Conservation (phyloP, 2,113 vertebrate genomes). For the Melanostigma gelatinosum region DNA sequence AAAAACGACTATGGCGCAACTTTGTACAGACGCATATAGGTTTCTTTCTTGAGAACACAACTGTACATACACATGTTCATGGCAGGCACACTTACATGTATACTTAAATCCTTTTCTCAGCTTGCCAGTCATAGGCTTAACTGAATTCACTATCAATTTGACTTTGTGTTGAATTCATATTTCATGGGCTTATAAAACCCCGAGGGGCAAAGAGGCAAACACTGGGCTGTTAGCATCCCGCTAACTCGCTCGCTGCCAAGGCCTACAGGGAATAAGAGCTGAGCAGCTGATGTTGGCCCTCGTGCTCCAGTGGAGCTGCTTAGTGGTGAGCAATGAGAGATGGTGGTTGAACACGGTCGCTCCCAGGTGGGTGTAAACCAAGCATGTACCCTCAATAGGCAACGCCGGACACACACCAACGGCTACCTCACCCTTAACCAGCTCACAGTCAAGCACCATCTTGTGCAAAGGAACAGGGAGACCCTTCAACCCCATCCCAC, state of each 20-base stretch:
- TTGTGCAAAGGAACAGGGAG: too few relatives aligned
- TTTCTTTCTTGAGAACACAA: neutral
- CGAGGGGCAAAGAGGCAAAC: slow-evolving; percentile 44
- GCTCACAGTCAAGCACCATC: too few relatives aligned
- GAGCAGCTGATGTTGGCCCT: slow-evolving; percentile 30
- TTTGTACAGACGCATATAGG: neutral
- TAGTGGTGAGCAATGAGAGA: slow-evolving; percentile 35
- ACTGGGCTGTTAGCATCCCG: slow-evolving; percentile 43
- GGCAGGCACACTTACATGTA: neutral
- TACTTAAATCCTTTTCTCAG: slow-evolving; percentile 2
- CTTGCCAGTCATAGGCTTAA: slow-evolving; percentile 29
- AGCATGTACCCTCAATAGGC: too few relatives aligned
- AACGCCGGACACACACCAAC: too few relatives aligned
- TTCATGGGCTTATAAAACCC: slow-evolving; percentile 59
- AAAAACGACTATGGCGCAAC: too few relatives aligned
- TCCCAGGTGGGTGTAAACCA: neutral
- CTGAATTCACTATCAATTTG: slow-evolving; percentile 34
- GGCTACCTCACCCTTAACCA: too few relatives aligned
- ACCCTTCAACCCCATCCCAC: too few relatives aligned
- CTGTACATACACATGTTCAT: neutral
- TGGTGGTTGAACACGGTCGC: slow-evolving; percentile 12
- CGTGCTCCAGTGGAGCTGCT: slow-evolving; percentile 44
- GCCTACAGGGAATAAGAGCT: slow-evolving; percentile 44
- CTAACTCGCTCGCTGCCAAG: slow-evolving; percentile 38
- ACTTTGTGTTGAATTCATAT: slow-evolving; percentile 64